A percentile compares a stretch with the other conserved stretches of the same genome.
Evolutionary conservation across 2,797 vertebrate species (phyloP).

Genomic region (Eutrigla gurnardus): DNA sequence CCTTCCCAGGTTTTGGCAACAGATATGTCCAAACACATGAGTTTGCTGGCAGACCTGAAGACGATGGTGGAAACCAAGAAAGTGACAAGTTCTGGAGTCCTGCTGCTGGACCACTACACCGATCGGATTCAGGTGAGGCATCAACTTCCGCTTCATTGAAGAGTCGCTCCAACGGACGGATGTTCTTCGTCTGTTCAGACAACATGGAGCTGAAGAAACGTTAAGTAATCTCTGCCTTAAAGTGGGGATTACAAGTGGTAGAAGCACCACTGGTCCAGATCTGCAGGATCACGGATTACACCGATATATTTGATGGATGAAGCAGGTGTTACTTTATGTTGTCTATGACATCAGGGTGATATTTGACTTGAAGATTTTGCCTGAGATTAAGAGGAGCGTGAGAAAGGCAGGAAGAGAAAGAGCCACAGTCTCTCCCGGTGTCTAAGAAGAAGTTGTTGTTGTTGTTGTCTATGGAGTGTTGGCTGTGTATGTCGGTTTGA

Average conservation of each 20-base stretch:
- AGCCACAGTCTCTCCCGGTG: neutral
- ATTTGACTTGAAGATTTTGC: neutral
- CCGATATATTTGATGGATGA: neutral
- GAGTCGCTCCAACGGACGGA: neutral
- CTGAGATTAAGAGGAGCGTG: neutral
- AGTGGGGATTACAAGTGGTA: neutral
- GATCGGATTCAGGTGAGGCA: slow-evolving; percentile 92
- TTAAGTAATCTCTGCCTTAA: neutral
- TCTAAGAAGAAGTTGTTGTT: neutral
- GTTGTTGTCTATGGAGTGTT: neutral
- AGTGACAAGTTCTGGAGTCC: slow-evolving; percentile 94
- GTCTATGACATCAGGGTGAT: neutral
- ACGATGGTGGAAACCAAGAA: slow-evolving; percentile 99
- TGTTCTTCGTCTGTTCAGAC: neutral
- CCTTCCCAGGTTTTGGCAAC: slow-evolving; percentile 91
- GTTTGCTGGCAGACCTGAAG: slow-evolving; percentile 93
- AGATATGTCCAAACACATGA: slow-evolving; percentile 99
- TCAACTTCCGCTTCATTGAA: neutral
- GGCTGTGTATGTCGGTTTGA: slow-evolving; percentile 1
- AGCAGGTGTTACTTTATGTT: neutral
- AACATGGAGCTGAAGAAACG: neutral
- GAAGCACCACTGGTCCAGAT: neutral
- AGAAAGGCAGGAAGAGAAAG: neutral
- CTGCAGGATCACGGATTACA: neutral
- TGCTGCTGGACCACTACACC: slow-evolving; percentile 94